Evolutionary conservation across 2,888 invertebrate species (phyloP).

Genomic region (Ophion ventricosus): DNA sequence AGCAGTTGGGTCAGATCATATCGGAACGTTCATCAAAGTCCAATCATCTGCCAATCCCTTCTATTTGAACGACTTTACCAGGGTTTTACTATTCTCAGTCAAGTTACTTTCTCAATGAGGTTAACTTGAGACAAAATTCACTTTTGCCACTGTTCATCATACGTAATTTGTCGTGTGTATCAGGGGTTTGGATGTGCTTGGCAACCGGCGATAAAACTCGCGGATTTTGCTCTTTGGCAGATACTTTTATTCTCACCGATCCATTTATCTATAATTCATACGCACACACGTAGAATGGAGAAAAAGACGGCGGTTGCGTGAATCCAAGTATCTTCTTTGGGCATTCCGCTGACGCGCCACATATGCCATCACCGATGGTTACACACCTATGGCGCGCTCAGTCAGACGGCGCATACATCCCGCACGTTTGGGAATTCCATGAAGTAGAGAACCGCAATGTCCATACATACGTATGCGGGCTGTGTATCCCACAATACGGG

Average conservation of each 20-base stretch:
- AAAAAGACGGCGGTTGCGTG: slow-evolving; percentile 52
- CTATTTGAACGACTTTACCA: no score
- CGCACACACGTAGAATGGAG: neutral
- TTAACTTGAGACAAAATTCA: no score
- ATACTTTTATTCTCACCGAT: neutral
- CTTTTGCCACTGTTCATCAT: no score
- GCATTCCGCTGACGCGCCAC: slow-evolving; percentile 69
- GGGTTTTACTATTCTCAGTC: no score
- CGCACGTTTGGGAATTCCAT: slow-evolving; percentile 67
- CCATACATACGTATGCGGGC: slow-evolving; percentile 14
- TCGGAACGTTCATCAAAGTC: no score
- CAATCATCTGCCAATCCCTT: no score
- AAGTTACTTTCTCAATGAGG: no score
- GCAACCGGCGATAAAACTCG: no score
- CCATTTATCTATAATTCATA: neutral
- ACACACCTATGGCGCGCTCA: slow-evolving; percentile 14
- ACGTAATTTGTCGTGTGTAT: no score
- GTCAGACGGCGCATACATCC: slow-evolving; percentile 44
- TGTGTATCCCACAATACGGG: slow-evolving; percentile 32
- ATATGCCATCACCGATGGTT: slow-evolving; percentile 48
- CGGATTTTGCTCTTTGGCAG: neutral
- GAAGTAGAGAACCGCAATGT: slow-evolving; percentile 62
- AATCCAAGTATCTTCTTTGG: slow-evolving; percentile 36
- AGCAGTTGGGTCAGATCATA: no score
- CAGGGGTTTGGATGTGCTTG: no score